Percentiles rank a stretch among this genome's conserved stretches.
These are phyloP conservation scores for Chaenodraco wilsoni DNA, from an alignment of 2,797 vertebrate genomes.

Conservation along the genomic window DNA sequence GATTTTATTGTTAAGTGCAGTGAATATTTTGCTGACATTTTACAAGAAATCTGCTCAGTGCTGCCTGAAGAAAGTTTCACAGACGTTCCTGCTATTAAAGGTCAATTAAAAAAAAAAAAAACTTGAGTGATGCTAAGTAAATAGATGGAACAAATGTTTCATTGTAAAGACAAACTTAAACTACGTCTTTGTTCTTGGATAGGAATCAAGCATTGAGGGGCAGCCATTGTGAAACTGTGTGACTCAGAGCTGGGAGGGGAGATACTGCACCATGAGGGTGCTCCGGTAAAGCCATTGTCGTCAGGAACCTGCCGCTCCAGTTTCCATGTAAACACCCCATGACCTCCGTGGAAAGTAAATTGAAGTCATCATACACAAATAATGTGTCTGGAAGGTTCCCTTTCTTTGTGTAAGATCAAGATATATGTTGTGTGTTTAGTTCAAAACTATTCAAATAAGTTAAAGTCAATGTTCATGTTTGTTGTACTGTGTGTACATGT, in stretches of 20 bases:
- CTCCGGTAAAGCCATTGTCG: background rate
- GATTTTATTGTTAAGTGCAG: background rate
- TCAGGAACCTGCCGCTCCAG: conserved; percentile 31
- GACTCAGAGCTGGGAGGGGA: background rate
- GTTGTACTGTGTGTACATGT: too few relatives aligned
- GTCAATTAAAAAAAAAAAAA: background rate
- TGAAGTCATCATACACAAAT: background rate
- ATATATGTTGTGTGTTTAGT: background rate
- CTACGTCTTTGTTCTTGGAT: background rate
- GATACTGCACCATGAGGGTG: background rate
- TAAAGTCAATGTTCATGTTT: background rate
- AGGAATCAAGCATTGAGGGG: background rate
- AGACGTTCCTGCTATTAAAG: background rate
- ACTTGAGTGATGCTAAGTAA: background rate
- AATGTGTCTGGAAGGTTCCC: background rate
- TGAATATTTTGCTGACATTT: background rate
- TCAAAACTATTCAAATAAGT: background rate
- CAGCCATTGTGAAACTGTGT: background rate
- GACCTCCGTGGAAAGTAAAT: background rate
- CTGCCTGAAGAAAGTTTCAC: background rate
- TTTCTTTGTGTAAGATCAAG: background rate
- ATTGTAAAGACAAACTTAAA: background rate
- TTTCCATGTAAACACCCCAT: background rate
- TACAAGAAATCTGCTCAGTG: background rate
- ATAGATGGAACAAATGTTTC: background rate